Evolutionary conservation across 2,797 vertebrate species (phyloP), one percentile per base, ranked within the genome.

Genomic region (Spea hammondii): DNA sequence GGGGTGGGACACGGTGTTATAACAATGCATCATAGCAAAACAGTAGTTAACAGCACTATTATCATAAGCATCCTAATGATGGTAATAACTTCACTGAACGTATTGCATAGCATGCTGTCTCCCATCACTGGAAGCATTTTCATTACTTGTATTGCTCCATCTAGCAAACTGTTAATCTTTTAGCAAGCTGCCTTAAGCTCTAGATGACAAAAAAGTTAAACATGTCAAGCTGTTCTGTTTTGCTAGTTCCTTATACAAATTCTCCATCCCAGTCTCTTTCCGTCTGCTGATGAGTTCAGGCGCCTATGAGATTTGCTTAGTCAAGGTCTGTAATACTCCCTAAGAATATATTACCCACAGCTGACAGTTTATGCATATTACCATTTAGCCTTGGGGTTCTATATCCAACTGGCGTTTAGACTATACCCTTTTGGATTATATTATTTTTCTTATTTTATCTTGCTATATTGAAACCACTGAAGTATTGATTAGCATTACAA

Each of bases 141-240:
- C 32, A 77, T 81, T 60, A 32, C 64, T 72, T 70, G 60, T 77
- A 62, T 71, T 80, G 68, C 68, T 73, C 74, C 73, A 68, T 73
- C 14, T 57, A 54, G 14, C 66, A 77, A 67, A 67, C 70, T 72
- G 70, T 66, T 78, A 78, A 77, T 81, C 74, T 72, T 77, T 77
- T 54, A 80, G 59, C 70, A 53, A 68, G 54, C 66, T 69, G 79
- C 79, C 74, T 73, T n/a, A 72, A 77, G 79, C 74, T 77, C 51
- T 7, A 73, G 49, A 73, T 82, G 74, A 77, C 73, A 82, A 82
- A 82, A 82, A 82, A 82, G 70, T 82, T 73, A 82, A 82, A 69
- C 70, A 81, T 73, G 73, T 77, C 70, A 82, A 82, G 79, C 79
- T 82, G 70, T 73, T 71, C 60, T 71, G 74, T 80, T 71, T 76